Conservation (phyloP, 2,888 invertebrate genomes). For the Dryococelus australis region DNA sequence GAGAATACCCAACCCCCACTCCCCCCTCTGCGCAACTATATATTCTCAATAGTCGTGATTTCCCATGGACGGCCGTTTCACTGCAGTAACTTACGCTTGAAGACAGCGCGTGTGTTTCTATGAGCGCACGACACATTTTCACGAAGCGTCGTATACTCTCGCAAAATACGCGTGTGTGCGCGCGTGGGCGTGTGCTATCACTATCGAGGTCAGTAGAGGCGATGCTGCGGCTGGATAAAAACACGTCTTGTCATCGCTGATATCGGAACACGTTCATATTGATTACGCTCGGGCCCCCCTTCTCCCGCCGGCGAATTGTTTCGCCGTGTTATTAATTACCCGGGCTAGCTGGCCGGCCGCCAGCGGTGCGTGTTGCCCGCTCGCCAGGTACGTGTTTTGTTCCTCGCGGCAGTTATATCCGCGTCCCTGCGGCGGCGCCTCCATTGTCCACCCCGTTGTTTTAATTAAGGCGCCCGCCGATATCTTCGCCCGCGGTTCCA, state of each 20-base stretch:
- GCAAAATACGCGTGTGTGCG: background rate
- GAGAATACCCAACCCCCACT: too few relatives aligned
- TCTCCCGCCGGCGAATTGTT: too few relatives aligned
- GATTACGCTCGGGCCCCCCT: background rate
- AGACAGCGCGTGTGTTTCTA: too few relatives aligned
- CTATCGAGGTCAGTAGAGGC: background rate
- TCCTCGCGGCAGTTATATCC: background rate
- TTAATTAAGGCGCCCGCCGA: too few relatives aligned
- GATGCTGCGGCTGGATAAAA: background rate
- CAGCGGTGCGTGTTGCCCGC: background rate
- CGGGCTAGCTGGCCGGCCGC: background rate
- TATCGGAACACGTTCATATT: background rate
- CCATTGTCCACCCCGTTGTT: background rate
- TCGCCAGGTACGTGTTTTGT: conserved; percentile 1
- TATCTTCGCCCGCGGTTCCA: too few relatives aligned
- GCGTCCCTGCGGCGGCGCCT: background rate
- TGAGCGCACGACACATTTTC: too few relatives aligned
- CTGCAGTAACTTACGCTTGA: too few relatives aligned
- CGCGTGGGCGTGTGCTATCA: background rate
- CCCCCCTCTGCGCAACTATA: too few relatives aligned
- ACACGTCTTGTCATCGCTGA: background rate
- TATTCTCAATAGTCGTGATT: too few relatives aligned
- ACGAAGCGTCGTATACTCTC: too few relatives aligned
- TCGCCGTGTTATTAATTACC: background rate
- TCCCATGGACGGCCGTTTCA: too few relatives aligned